Evolutionary conservation across 2,888 invertebrate genomes (phyloP).

Genomic region (Oscheius sp.): DNA sequence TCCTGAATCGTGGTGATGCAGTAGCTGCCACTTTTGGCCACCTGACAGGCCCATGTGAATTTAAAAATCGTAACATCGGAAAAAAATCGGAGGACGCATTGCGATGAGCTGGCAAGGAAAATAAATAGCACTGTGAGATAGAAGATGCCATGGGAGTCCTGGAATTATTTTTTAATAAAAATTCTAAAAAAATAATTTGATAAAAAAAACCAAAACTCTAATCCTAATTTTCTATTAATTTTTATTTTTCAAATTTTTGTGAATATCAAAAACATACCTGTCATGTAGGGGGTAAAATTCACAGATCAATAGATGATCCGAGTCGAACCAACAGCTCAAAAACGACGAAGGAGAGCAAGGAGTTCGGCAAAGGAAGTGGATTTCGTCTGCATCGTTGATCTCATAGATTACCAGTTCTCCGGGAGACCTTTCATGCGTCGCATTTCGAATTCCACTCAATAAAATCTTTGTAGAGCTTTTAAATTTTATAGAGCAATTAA

Average conservation of each 20-base stretch:
- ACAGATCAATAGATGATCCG: constrained; percentile 19
- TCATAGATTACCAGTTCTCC: constrained; percentile 15
- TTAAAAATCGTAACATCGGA: constrained; percentile 24
- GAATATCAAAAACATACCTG: background rate
- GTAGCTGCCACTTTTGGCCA: constrained; percentile 29
- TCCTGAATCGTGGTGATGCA: constrained; percentile 40
- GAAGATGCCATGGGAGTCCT: constrained; percentile 30
- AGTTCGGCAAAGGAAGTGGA: constrained; percentile 28
- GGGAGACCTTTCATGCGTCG: too few relatives aligned
- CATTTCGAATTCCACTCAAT: background rate
- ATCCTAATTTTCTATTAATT: too few relatives aligned
- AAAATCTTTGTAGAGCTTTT: too few relatives aligned
- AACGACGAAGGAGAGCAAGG: constrained; percentile 17
- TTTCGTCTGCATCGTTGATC: background rate
- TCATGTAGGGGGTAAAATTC: constrained; percentile 15
- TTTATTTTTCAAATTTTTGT: too few relatives aligned
- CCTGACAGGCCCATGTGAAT: background rate
- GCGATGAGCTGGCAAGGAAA: constrained; percentile 16
- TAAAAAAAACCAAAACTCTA: too few relatives aligned
- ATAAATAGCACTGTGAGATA: constrained; percentile 24
- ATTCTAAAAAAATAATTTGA: too few relatives aligned
- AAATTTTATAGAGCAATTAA: too few relatives aligned
- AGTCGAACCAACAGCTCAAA: constrained; percentile 26
- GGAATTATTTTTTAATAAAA: constrained; percentile 3
- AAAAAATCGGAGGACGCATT: constrained; percentile 27